phyloP scores from a whole-genome alignment of 2,113 vertebrate genomes.

The Camarhynchus parvulus region DNA sequence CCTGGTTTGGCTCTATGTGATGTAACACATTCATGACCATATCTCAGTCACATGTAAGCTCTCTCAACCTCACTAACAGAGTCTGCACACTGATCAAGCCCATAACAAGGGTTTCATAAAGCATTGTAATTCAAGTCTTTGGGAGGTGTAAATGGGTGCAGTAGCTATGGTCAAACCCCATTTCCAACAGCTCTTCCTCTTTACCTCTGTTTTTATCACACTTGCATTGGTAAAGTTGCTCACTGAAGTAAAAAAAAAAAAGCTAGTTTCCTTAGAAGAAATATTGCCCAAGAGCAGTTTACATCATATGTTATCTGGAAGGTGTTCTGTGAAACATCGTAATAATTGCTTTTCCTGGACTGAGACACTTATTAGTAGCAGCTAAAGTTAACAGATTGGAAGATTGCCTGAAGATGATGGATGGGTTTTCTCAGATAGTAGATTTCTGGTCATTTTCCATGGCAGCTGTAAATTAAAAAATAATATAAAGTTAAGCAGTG shows the following conservation, averaged over 20 bases:
- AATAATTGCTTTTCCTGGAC: slow-evolving; percentile 75
- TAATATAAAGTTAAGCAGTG: slow-evolving; percentile 44
- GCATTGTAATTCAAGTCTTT: not conserved
- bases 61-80: not conserved
- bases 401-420: slow-evolving; percentile 77
- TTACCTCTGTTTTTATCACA: not conserved
- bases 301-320: slow-evolving; percentile 69
- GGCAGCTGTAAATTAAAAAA: slow-evolving; percentile 79
- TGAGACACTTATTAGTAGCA: slow-evolving; percentile 89
- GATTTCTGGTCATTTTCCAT: slow-evolving; percentile 87
- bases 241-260: not conserved
- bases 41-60: not conserved
- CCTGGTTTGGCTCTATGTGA: not conserved
- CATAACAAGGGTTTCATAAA: not conserved
- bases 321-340: slow-evolving; percentile 78
- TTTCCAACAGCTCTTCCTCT: not conserved
- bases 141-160: not conserved
- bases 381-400: slow-evolving; percentile 83
- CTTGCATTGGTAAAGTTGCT: not conserved
- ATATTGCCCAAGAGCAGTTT: slow-evolving; percentile 24
- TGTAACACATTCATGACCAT: not conserved
- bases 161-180: not conserved
- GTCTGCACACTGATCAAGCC: not conserved
- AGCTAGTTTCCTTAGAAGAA: not conserved
- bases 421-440: slow-evolving; percentile 82